Evolutionary conservation across 2,113 vertebrate species (phyloP), one percentile per base, ranked within the genome.

Genomic region (Malurus alboscapulatus): DNA sequence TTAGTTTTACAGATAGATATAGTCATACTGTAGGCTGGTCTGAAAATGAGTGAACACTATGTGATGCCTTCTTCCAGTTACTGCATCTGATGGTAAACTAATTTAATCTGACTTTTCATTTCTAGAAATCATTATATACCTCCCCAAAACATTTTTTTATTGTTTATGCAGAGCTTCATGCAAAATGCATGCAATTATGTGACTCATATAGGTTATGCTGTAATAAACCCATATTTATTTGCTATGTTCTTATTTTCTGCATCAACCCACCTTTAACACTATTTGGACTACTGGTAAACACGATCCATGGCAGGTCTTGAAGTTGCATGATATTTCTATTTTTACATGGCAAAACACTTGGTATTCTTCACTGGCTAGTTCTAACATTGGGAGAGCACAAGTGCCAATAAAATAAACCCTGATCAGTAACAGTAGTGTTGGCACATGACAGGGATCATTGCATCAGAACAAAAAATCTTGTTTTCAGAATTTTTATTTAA

Each of bases 121-220:
- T 75, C 48, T 44, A 27, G 16, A 47, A 12, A 54, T 59, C 17
- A 15, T 86, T 67, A 55, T 45, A 55, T 63, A 30, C 8, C 18
- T 63, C 14, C 20, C 4, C 0, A 0, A 53, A 58, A 51, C 3
- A n/a, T 26, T n/a, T 11, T 29, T 29, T 72, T 68, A 48, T 29
- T 51, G 9, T 7, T 91, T 80, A 24, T 40, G 7, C 55, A 22
- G 77, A 34, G 2, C 7, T n/a, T 74, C 17, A 36, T 42, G 71
- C 27, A 68, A 68, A 61, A 73, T 44, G 6, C 7, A 30, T 30
- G 7, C 5, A 57, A 80, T 77, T 76, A 44, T 7, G 9, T 44
- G 40, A 25, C 20, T 79, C 1, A 3, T 57, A n/a, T 78, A 17
- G 17, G 3, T 48, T 57, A 36, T 19, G 21, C 17, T 62, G 14